These are phyloP conservation scores for Hephaestus fuliginosus DNA, from an alignment of 2,797 vertebrate genomes.

Conservation along the genomic window DNA sequence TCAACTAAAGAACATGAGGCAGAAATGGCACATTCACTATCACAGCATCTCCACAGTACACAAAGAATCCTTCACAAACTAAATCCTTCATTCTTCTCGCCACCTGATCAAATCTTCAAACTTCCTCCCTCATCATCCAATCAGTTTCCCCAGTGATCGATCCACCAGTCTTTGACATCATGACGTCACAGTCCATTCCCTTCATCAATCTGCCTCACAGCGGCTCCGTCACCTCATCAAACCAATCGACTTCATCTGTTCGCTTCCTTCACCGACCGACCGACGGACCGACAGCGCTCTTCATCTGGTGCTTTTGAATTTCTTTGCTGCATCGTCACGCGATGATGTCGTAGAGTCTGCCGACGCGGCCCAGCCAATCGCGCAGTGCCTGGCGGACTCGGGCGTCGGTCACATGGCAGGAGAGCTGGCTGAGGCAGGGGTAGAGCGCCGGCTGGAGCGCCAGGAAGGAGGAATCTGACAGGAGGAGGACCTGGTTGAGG, in stretches of 20 bases:
- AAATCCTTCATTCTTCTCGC: neutral
- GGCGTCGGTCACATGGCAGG: conserved; percentile 94
- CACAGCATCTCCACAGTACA: neutral
- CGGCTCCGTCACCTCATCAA: neutral
- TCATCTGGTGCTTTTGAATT: fast-evolving
- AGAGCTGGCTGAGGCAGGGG: conserved; percentile 96
- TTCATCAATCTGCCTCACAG: neutral
- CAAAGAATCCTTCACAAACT: neutral
- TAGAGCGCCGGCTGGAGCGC: conserved; percentile 95
- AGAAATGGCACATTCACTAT: conserved; percentile 32
- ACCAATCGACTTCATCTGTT: neutral
- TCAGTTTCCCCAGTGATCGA: too few species aligned
- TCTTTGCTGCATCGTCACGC: conserved; percentile 33
- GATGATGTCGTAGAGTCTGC: conserved; percentile 90
- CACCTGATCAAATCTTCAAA: conserved; percentile 10
- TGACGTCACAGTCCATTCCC: conserved; percentile 64
- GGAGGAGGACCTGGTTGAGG: conserved; percentile 94
- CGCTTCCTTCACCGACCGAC: conserved; percentile 2
- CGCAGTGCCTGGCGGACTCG: conserved; percentile 94
- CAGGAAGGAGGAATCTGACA: conserved; percentile 92
- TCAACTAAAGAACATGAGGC: neutral
- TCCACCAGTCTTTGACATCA: conserved; percentile 63
- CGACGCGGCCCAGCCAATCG: conserved; percentile 95
- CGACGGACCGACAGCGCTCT: neutral
- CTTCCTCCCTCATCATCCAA: neutral